Base-by-base conservation (phyloP, 2,113 vertebrate species). In the Seriola quinqueradiata region DNA sequence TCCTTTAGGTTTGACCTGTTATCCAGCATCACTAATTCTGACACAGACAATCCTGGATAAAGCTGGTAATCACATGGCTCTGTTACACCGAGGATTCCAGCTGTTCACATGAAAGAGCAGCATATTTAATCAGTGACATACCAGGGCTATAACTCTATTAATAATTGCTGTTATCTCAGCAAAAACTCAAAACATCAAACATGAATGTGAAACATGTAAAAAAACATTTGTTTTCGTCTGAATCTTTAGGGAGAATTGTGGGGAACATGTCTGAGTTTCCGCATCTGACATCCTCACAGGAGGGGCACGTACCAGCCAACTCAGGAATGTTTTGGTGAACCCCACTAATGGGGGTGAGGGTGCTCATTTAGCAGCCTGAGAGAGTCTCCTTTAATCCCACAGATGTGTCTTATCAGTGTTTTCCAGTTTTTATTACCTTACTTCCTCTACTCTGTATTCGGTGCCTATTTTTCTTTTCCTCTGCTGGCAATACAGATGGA, bases 341-440 rank as follows among this genome's bases (percentile, higher is more conserved):
- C 75, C 44, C 23, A 28, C 73, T 90, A 90, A 89, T 87, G 77
- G 85, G 82, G 89, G 83, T 81, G 81, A 89, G 74, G 74, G 70
- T 82, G 76, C 76, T 87, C 70, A 84, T 90, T 92, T 89, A 88
- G 59, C 59, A 76, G 75, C 79, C 76, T 21, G 72, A 73, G 65
- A 85, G 80, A 75, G 84, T 67, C 75, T 75, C 0, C 34, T 87
- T 87, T 87, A 86, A 89, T 87, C 77, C 85, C 58, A 81, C 89
- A 88, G 85, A 87, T 89, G 83, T 81, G 83, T 68, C 83, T 89
- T 90, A 89, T 89, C 89, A 66, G 79, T 81, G 76, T 79, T 86
- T 81, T 46, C 73, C 85, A 85, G 81, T 89, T 87, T 86, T 76
- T 77, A 82, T 79, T 91, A 79, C 75, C 81, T 75, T 55, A 73